Percentiles rank a stretch among this genome's conserved stretches.
Conservation (phyloP, 53 echinoderm and acorn worm genomes). For the Hippasteria phrygiana region DNA sequence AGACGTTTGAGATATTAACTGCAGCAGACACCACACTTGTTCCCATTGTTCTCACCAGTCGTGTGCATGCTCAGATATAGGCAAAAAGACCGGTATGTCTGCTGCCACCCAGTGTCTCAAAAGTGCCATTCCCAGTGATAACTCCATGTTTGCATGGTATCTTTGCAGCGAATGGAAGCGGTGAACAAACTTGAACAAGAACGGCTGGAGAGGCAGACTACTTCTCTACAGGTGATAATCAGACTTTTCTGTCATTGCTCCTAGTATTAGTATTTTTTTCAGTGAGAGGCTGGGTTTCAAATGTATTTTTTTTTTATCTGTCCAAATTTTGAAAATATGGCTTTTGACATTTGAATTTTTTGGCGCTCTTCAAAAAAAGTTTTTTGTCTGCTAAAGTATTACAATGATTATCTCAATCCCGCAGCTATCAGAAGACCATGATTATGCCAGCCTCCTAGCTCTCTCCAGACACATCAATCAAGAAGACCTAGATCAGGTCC, state of each 20-base stretch:
- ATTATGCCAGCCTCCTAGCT: constrained; percentile 83
- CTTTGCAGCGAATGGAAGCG: constrained; percentile 63
- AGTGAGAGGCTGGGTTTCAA: not conserved
- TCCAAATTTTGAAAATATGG: too few relatives aligned
- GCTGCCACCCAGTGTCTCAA: too few relatives aligned
- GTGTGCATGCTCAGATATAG: too few relatives aligned
- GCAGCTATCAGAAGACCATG: constrained; percentile 76
- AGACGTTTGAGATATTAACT: too few relatives aligned
- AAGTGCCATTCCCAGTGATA: too few relatives aligned
- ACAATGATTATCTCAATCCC: not conserved
- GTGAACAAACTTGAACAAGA: constrained; percentile 67
- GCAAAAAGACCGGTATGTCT: too few relatives aligned
- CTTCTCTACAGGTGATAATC: constrained; percentile 41
- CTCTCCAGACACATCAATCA: constrained; percentile 81
- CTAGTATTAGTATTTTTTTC: not conserved
- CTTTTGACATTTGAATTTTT: too few relatives aligned
- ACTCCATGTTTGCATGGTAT: too few relatives aligned
- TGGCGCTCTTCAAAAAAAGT: too few relatives aligned
- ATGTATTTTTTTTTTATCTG: not conserved
- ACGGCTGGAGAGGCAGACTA: constrained; percentile 63
- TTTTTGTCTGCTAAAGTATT: too few relatives aligned
- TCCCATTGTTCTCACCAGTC: too few relatives aligned
- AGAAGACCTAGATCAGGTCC: constrained; percentile 19
- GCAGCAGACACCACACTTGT: too few relatives aligned
- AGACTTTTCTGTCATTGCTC: not conserved